phyloP scores from a whole-genome alignment of 2,113 vertebrate genomes.

The Microtus richardsoni region DNA sequence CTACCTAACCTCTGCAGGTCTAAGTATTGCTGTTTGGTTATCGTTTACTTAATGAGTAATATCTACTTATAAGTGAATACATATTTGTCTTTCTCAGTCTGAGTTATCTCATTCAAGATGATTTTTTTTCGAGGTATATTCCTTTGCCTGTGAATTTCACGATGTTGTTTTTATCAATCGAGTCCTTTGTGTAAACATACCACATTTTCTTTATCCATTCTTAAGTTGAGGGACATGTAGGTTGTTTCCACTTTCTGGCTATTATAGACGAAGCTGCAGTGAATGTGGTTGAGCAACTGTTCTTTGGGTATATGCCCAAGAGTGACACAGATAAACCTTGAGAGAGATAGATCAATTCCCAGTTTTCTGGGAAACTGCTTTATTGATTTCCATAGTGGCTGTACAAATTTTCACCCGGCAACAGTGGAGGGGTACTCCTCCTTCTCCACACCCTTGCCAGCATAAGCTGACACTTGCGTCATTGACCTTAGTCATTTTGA shows the following conservation, averaged over 20 bases:
- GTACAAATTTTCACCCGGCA: not conserved
- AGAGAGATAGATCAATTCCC: not conserved
- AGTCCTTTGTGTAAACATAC: not conserved
- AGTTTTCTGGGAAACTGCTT: not conserved
- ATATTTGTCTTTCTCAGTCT: not conserved
- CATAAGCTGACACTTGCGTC: not conserved
- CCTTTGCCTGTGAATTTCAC: not conserved
- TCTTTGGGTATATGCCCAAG: not conserved
- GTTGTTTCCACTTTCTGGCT: not conserved
- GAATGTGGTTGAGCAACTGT: not conserved
- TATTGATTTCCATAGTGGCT: not conserved
- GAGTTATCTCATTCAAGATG: not conserved
- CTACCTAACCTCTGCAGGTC: not conserved
- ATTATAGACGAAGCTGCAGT: not conserved
- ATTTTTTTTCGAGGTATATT: not conserved
- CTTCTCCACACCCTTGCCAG: not conserved
- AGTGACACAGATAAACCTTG: not conserved
- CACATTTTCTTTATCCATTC: not conserved
- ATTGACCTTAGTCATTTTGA: not conserved
- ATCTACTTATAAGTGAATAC: not conserved
- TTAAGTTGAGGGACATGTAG: not conserved
- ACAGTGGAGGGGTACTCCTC: not conserved
- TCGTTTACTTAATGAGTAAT: not conserved
- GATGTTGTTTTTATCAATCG: not conserved
- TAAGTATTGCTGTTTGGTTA: not conserved